Conservation (phyloP, 1,140 invertebrate species). For the Acyrthosiphon pisum region DNA sequence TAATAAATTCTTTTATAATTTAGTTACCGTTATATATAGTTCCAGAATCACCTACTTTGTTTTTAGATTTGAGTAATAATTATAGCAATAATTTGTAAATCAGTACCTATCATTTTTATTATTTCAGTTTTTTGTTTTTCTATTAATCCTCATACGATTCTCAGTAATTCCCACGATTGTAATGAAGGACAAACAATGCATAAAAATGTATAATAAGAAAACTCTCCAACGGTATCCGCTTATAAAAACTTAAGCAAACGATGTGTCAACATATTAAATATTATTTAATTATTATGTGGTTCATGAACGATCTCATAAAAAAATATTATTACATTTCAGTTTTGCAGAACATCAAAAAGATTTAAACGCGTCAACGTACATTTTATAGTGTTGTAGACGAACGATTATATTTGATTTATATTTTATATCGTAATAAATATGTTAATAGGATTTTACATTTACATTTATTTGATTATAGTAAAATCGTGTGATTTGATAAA, state of each 20-base stretch:
- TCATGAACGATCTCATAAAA: not conserved
- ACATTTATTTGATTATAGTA: not conserved
- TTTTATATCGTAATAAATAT: conserved; percentile 9
- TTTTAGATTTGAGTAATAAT: not conserved
- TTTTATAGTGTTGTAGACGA: not conserved
- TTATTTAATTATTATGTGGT: not conserved
- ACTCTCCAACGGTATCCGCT: no score
- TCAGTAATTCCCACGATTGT: not conserved
- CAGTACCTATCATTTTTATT: not conserved
- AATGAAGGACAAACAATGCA: not conserved
- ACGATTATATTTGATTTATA: not conserved
- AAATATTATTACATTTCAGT: not conserved
- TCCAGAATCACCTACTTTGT: not conserved
- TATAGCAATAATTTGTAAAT: not conserved
- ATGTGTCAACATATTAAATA: not conserved
- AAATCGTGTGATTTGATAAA: not conserved
- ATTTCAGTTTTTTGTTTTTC: not conserved
- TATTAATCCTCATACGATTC: not conserved
- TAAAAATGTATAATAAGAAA: not conserved
- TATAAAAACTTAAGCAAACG: not conserved
- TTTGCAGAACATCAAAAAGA: not conserved
- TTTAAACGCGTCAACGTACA: not conserved
- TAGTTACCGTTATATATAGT: not conserved
- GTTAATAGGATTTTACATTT: not conserved
- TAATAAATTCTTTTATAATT: not conserved